phyloP scores from a whole-genome alignment of 2,113 vertebrate genomes.

The Hemichromis elongatus region DNA sequence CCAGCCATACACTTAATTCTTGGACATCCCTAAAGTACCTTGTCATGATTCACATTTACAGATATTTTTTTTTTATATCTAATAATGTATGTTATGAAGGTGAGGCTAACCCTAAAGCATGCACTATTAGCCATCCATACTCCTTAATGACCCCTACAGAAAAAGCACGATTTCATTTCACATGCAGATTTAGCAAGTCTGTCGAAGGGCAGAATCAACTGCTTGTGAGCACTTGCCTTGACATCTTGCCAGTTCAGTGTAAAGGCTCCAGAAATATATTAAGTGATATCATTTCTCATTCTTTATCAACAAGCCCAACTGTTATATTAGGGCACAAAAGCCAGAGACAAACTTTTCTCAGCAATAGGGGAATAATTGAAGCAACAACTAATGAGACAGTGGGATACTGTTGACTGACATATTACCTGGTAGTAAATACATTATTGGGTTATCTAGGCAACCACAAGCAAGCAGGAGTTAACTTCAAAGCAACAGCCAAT shows the following conservation, averaged over 20 bases:
- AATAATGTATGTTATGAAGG: background rate
- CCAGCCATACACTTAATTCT: background rate
- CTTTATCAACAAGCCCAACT: background rate
- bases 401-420: background rate
- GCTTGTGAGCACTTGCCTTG: background rate
- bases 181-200: background rate
- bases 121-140: background rate
- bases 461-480: background rate
- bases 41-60: background rate
- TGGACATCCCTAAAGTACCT: background rate
- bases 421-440: background rate
- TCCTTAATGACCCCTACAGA: rapidly evolving
- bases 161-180: rapidly evolving
- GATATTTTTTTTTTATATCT: background rate
- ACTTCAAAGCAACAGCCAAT: background rate
- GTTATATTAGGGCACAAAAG: background rate
- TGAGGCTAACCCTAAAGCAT: background rate
- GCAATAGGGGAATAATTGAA: background rate
- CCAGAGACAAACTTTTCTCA: background rate
- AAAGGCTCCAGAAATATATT: background rate
- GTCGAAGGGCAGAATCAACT: background rate
- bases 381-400: background rate
- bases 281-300: background rate
- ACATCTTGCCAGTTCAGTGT: background rate
- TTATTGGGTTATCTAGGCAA: background rate